Conservation (phyloP, 2,888 invertebrate species). For the Diaphora mendica region DNA sequence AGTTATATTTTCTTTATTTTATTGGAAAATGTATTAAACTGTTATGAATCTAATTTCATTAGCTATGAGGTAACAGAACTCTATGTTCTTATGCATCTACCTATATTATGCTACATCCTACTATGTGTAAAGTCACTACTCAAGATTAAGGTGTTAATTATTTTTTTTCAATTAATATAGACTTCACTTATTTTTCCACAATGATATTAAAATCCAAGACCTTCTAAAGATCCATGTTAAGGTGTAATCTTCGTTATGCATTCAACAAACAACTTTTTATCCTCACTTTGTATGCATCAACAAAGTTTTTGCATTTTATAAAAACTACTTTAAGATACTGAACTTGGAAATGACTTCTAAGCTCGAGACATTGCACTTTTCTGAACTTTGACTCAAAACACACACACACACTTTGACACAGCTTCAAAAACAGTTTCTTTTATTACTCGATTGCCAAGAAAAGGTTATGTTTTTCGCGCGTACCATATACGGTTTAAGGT, state of each 20-base stretch:
- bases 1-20: too few species aligned
- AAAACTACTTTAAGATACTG: neutral
- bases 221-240: neutral
- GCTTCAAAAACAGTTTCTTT: constrained; percentile 2
- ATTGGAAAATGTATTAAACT: too few species aligned
- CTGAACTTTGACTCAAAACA: constrained; percentile 15
- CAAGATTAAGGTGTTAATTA: too few species aligned
- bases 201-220: neutral
- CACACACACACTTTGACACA: too few species aligned
- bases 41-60: too few species aligned
- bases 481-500: too few species aligned
- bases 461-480: too few species aligned
- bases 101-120: too few species aligned
- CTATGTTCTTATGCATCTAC: too few species aligned
- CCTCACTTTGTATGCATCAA: neutral
- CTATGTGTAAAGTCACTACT: too few species aligned
- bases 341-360: constrained; percentile 7
- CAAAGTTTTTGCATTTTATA: neutral
- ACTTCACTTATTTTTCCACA: neutral
- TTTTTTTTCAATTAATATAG: too few species aligned
- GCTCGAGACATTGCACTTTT: constrained; percentile 13
- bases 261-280: neutral
- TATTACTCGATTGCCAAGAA: neutral
- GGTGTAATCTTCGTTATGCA: neutral
- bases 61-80: too few species aligned